A percentile compares a stretch with the other conserved stretches of the same genome.
phyloP scores from a whole-genome alignment of 2,888 invertebrate genomes.

The Toxonevra muliebris region DNA sequence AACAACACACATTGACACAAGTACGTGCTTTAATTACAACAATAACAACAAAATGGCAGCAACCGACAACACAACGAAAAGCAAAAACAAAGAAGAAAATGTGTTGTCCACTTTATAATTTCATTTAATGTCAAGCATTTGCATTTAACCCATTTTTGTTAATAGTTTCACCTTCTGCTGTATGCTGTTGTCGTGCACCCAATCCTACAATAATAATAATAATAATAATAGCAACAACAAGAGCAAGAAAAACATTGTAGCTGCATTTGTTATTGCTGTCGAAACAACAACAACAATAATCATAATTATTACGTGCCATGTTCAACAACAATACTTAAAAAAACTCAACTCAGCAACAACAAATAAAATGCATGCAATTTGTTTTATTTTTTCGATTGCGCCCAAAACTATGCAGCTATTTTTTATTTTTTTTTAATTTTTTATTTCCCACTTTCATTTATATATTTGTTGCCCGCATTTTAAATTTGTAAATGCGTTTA shows the following conservation, averaged over 20 bases:
- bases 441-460: too few species aligned
- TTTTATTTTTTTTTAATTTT: not conserved
- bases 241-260: not conserved
- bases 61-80: constrained; percentile 26
- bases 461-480: too few species aligned
- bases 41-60: not conserved
- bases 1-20: too few species aligned
- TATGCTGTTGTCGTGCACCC: constrained; percentile 1
- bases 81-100: constrained; percentile 9
- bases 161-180: constrained; percentile 9
- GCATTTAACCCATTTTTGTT: constrained; percentile 45
- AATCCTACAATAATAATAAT: too few species aligned
- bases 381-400: not conserved
- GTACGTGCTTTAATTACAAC: not conserved
- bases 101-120: constrained; percentile 37
- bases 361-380: not conserved
- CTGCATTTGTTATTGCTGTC: constrained; percentile 8
- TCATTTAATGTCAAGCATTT: constrained; percentile 44
- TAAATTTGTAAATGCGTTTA: not conserved
- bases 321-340: not conserved
- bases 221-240: too few species aligned
- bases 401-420: not conserved
- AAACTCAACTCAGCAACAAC: not conserved
- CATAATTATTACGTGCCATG: constrained; percentile 26
- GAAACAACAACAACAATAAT: constrained; percentile 19